Evolutionary conservation across 2,888 invertebrate species (phyloP).

Genomic region (Drosophila ezoana): DNA sequence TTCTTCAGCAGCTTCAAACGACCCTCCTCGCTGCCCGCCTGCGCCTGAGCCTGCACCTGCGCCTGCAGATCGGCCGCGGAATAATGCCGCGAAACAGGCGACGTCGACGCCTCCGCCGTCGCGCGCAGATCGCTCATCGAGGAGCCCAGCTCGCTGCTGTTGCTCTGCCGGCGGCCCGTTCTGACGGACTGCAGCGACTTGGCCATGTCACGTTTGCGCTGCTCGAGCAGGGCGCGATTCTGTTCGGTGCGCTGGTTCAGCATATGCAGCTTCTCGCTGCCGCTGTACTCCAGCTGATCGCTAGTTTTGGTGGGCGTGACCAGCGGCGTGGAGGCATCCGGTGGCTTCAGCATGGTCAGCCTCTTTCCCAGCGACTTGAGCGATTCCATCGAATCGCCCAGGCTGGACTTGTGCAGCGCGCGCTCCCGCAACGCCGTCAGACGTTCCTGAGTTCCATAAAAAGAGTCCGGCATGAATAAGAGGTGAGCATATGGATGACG

Average conservation of each 20-base stretch:
- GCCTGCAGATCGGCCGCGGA: slow-evolving; percentile 82
- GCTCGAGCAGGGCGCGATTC: slow-evolving; percentile 86
- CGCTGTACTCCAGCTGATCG: slow-evolving; percentile 62
- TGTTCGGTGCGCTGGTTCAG: slow-evolving; percentile 86
- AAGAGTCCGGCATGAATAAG: background rate
- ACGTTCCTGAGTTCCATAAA: slow-evolving; percentile 64
- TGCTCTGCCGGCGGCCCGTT: slow-evolving; percentile 78
- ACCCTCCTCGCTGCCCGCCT: slow-evolving; percentile 75
- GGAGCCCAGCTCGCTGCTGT: slow-evolving; percentile 82
- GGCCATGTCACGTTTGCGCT: slow-evolving; percentile 86
- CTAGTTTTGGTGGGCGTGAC: slow-evolving; percentile 44
- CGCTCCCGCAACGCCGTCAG: slow-evolving; percentile 63
- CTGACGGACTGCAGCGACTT: slow-evolving; percentile 82
- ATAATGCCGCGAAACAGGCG: slow-evolving; percentile 77
- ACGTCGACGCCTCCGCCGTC: slow-evolving; percentile 41
- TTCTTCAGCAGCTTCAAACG: slow-evolving; percentile 83
- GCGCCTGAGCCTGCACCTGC: background rate
- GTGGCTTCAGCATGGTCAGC: slow-evolving; percentile 30
- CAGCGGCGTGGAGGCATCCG: slow-evolving; percentile 49
- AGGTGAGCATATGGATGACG: background rate
- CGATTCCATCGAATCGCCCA: slow-evolving; percentile 64
- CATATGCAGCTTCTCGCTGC: slow-evolving; percentile 86
- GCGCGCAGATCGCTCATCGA: slow-evolving; percentile 84
- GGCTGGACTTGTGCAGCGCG: slow-evolving; percentile 47
- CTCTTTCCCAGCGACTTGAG: slow-evolving; percentile 53